A percentile compares a stretch with the other conserved stretches of the same genome.
phyloP scores from a whole-genome alignment of 2,888 invertebrate species.

The Drosophila paucipuncta region DNA sequence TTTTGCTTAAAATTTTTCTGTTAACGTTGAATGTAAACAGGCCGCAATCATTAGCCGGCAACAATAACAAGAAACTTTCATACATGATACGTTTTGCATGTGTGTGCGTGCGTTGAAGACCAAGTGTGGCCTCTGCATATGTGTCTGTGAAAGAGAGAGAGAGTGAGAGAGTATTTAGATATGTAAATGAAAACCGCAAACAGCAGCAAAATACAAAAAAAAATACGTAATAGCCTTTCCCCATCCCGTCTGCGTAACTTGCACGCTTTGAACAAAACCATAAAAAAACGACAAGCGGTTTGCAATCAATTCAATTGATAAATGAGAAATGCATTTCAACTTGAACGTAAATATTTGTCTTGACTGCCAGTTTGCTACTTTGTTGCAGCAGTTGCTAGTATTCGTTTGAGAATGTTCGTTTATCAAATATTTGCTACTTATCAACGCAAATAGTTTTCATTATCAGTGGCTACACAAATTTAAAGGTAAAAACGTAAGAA shows the following conservation, averaged over 20 bases:
- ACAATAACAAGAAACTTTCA: constrained; percentile 29
- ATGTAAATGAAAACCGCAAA: constrained; percentile 45
- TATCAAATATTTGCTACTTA: constrained; percentile 47
- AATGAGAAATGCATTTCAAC: constrained; percentile 7
- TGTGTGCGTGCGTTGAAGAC: background rate
- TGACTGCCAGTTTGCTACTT: constrained; percentile 14
- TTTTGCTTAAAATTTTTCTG: constrained; percentile 17
- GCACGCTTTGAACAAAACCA: constrained; percentile 47
- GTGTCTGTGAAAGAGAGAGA: constrained; percentile 7
- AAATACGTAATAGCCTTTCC: constrained; percentile 39
- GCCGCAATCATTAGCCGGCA: constrained; percentile 53
- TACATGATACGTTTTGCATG: background rate
- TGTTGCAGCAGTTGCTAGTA: constrained; percentile 27
- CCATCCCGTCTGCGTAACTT: background rate
- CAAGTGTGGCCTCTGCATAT: background rate
- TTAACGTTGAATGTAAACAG: constrained; percentile 25
- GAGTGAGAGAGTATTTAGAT: constrained; percentile 24
- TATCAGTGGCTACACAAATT: constrained; percentile 37
- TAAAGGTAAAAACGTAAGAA: constrained; percentile 7
- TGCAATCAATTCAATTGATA: constrained; percentile 29
- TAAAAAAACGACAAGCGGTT: constrained; percentile 21
- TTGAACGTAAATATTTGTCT: constrained; percentile 26
- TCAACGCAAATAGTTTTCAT: constrained; percentile 34
- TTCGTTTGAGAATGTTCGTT: constrained; percentile 31
- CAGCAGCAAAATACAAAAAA: constrained; percentile 46